Conservation (phyloP, 1,140 invertebrate species). For the Parapsyche elsis region DNA sequence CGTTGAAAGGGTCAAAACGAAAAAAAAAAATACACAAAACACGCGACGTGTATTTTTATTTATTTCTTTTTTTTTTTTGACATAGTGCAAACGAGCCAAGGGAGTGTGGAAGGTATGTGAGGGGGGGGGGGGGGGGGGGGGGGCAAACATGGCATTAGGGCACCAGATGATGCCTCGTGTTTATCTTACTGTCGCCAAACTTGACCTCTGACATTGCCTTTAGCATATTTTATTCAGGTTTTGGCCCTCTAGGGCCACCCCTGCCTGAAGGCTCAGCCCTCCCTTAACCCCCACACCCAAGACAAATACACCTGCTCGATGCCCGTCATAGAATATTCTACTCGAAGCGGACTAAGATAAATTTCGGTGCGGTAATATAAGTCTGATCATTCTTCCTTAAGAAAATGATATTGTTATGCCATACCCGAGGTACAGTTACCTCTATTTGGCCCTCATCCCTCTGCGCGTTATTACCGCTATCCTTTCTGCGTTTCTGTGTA, state of each 20-base stretch:
- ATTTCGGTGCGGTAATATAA: conserved; percentile 19
- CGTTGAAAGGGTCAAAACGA: no score
- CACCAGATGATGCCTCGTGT: conserved; percentile 2
- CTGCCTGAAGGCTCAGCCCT: no score
- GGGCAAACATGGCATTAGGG: background rate
- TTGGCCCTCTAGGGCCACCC: no score
- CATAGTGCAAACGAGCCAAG: background rate
- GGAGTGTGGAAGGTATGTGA: background rate
- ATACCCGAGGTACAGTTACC: background rate
- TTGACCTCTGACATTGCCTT: background rate
- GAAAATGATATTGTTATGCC: conserved; percentile 23
- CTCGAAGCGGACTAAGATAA: background rate
- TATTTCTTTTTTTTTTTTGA: background rate
- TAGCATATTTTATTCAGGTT: conserved; percentile 12
- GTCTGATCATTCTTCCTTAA: conserved; percentile 28
- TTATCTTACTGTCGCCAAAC: conserved; percentile 17
- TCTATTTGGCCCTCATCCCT: background rate
- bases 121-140: background rate
- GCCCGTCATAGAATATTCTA: conserved; percentile 29
- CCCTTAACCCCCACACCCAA: background rate
- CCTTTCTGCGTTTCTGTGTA: background rate
- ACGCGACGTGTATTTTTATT: no score
- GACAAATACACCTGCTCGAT: background rate
- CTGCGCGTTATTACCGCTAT: background rate
- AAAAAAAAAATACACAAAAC: no score